Evolutionary conservation across 2,113 vertebrate genomes (phyloP).

Genomic region (Phaetusa simplex): DNA sequence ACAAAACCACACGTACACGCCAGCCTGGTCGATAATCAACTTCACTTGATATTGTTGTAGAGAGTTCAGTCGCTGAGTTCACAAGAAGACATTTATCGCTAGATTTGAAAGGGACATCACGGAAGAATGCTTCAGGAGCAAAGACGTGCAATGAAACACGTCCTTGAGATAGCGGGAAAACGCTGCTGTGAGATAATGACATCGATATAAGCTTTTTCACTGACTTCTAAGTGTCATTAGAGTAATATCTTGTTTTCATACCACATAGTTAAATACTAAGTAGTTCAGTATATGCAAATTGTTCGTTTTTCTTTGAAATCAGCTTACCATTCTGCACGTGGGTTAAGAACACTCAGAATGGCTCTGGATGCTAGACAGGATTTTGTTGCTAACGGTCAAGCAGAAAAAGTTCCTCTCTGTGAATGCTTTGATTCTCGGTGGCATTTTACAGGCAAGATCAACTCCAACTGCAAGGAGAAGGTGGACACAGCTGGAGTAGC

Average conservation of each 20-base stretch:
- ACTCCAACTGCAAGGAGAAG: neutral
- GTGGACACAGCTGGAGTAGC: neutral
- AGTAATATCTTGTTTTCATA: neutral
- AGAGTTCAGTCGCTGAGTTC: neutral
- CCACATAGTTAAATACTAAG: neutral
- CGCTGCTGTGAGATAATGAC: neutral
- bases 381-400: neutral
- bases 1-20: neutral
- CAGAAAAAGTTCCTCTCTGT: neutral
- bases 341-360: neutral
- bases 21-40: neutral
- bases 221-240: neutral
- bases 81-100: fast-evolving
- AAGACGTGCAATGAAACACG: neutral
- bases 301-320: neutral
- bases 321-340: neutral
- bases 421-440: neutral
- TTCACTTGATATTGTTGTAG: neutral
- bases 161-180: neutral
- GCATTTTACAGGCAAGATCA: neutral
- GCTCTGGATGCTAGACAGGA: neutral
- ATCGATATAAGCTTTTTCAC: neutral
- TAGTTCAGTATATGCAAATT: neutral
- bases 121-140: neutral
- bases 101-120: neutral